Evolutionary conservation across 1,140 invertebrate genomes (phyloP).

Genomic region (Sipha flava): DNA sequence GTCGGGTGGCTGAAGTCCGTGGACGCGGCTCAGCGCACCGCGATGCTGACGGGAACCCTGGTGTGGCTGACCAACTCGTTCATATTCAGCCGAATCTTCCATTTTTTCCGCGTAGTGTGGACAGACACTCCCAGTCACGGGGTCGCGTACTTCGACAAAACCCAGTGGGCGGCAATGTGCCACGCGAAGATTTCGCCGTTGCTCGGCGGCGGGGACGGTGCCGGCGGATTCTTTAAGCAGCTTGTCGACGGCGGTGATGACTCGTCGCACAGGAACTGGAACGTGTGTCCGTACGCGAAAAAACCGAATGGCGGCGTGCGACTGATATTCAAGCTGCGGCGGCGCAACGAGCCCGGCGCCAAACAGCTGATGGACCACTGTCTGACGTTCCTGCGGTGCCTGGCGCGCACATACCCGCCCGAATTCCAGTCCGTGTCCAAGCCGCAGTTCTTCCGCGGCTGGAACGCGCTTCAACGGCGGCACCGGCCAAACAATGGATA

Average conservation of each 20-base stretch:
- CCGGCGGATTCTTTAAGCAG: neutral
- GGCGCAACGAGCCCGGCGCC: neutral
- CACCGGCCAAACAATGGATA: no score
- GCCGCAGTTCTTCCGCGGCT: neutral
- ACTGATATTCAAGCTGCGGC: neutral
- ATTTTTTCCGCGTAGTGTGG: neutral
- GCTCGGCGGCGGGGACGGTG: neutral
- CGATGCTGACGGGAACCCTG: neutral
- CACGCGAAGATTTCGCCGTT: neutral
- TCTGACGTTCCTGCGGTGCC: neutral
- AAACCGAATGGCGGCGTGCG: constrained; percentile 6
- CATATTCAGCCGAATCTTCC: neutral
- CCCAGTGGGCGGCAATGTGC: neutral
- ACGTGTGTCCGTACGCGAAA: neutral
- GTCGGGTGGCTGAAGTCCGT: neutral
- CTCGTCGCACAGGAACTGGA: neutral
- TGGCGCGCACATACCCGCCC: neutral
- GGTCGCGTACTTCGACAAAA: neutral
- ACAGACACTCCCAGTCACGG: neutral
- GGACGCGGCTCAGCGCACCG: no score
- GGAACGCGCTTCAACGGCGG: neutral
- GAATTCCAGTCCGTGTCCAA: neutral
- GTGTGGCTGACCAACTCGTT: constrained; percentile 5
- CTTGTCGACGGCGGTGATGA: neutral
- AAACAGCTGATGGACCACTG: neutral